Percentiles rank a stretch among this genome's conserved stretches.
These are phyloP conservation scores for Eremophila alpestris DNA, from an alignment of 2,797 vertebrate species.

Conservation along the genomic window DNA sequence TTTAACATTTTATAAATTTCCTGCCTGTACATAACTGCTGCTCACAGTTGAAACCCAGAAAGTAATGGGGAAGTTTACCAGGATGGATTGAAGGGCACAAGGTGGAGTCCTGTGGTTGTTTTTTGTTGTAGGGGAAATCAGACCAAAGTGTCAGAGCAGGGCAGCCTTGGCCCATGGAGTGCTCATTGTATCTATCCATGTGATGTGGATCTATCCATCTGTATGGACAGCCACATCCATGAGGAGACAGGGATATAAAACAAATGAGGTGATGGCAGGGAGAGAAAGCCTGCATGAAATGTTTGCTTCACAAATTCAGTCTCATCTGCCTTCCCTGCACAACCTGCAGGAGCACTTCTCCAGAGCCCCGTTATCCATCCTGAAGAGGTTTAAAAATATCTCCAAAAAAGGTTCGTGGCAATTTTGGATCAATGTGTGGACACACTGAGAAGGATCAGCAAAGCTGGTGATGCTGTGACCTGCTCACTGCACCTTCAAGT, in stretches of 20 bases:
- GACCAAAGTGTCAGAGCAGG: neutral
- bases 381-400: neutral
- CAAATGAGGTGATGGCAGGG: neutral
- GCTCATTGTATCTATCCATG: rapidly evolving
- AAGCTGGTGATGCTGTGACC: neutral
- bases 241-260: neutral
- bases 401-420: neutral
- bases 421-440: neutral
- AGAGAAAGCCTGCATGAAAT: neutral
- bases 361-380: rapidly evolving
- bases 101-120: neutral
- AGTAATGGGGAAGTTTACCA: rapidly evolving
- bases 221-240: neutral
- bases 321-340: neutral
- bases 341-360: neutral
- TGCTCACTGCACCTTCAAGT: neutral
- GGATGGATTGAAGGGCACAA: neutral
- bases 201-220: neutral
- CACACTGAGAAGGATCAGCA: neutral
- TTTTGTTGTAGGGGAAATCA: neutral
- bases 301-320: neutral
- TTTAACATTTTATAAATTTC: constrained; percentile 23
- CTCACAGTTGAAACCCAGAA: neutral
- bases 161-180: neutral
- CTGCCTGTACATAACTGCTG: neutral